Evolutionary conservation across 2,797 vertebrate species (phyloP), one percentile per base, ranked within the genome.

Genomic region (Galaxias olidus): DNA sequence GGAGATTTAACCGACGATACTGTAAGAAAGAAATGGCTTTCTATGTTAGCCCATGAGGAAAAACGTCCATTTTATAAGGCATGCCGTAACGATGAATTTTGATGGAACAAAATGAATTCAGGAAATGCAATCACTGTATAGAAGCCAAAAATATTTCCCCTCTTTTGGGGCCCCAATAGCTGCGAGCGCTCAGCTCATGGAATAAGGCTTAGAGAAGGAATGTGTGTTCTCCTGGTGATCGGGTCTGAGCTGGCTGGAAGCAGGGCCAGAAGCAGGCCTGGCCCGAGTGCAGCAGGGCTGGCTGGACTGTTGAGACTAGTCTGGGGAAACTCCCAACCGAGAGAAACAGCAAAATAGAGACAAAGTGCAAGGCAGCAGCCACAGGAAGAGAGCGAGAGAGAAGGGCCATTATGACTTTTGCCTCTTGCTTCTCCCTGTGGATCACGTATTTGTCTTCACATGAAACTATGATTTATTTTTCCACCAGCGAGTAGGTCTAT

Each of bases 401-500:
- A 51, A 79, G 74, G 81, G 82, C 84, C 86, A 89, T 89, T 89
- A 90, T 83, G 84, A 87, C 83, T 86, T 44, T 65, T 80, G 84
- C 88, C 86, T 56, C 67, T 58, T 81, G 88, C 83, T 74, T 84
- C 81, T 90, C 88, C 84, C 89, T 79, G 15, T 54, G 88, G 89
- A 88, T 80, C 74, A 86, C 79, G 86, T 86, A 89, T 89, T 89
- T 90, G 88, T 90, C 89, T 88, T 89, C 88, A 87, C 87, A 87
- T 79, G 82, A 89, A 89, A 88, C 81, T 88, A 88, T 88, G 89
- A 89, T 90, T 89, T 89, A 89, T 90, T 89, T 89, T 89, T 87
- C 86, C 82, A 81, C 58, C 80, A 85, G 83, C 86, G 84, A 84
- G 80, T 84, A 77, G 84, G 87, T 82, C 88, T 88, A 79, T 85